phyloP scores from a whole-genome alignment of 92 coral and sea anemone species.

The Bergia sp. region DNA sequence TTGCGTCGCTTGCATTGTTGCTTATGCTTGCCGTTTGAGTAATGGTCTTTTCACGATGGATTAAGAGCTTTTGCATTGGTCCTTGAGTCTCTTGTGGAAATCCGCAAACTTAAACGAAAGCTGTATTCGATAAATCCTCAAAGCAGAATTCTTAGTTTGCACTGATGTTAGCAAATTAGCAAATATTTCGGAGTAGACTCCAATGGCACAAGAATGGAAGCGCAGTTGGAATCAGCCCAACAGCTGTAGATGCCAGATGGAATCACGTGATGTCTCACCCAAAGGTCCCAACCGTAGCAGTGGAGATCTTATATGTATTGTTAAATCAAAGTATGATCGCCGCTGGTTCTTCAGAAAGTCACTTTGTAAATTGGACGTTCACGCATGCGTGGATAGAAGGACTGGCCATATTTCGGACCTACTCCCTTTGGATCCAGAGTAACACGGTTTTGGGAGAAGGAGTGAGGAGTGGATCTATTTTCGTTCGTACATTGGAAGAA shows the following conservation, averaged over 20 bases:
- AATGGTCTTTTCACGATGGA: no score
- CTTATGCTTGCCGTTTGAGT: no score
- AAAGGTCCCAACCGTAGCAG: constrained; percentile 8
- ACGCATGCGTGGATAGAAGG: constrained; percentile 17
- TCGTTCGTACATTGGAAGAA: constrained; percentile 58
- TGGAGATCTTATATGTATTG: background rate
- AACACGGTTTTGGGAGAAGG: constrained; percentile 67
- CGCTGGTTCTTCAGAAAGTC: background rate
- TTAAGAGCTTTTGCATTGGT: no score
- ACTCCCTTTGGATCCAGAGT: constrained; percentile 57
- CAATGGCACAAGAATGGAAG: background rate
- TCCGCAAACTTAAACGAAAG: no score
- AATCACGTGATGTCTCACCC: background rate
- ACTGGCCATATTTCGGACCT: constrained; percentile 51
- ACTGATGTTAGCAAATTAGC: no score
- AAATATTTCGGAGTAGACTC: no score
- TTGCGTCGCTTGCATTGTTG: no score
- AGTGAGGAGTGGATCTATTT: constrained; percentile 38
- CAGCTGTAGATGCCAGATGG: constrained; percentile 16
- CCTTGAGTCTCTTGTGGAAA: no score
- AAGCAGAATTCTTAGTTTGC: no score
- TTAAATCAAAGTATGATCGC: background rate
- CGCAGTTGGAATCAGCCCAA: constrained; percentile 7
- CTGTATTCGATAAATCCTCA: no score
- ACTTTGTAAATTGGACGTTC: background rate